phyloP scores from a whole-genome alignment of 2,888 invertebrate genomes.

The Erebia ligea region DNA sequence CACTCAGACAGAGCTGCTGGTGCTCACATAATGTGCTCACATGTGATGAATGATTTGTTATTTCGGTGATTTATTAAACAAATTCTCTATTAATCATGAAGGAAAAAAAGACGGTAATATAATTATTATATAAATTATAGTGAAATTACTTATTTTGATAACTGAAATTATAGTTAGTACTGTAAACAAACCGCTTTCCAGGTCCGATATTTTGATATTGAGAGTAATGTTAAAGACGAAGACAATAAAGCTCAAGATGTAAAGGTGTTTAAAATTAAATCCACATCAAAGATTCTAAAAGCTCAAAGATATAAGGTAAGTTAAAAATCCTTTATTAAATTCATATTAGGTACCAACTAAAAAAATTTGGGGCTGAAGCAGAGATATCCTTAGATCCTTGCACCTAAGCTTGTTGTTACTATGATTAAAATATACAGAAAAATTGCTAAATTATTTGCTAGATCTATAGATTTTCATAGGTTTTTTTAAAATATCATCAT shows the following conservation, averaged over 20 bases:
- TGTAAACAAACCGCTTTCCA: constrained; percentile 19
- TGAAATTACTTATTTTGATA: background rate
- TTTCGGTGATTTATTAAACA: too few relatives aligned
- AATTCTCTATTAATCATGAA: constrained; percentile 41
- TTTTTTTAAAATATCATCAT: too few relatives aligned
- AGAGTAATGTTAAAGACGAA: constrained; percentile 42
- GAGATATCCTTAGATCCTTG: too few relatives aligned
- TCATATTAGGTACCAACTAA: too few relatives aligned
- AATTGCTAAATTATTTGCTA: too few relatives aligned
- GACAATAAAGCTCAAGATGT: constrained; percentile 45
- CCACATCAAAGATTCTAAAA: constrained; percentile 57
- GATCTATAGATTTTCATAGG: too few relatives aligned
- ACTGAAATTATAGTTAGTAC: constrained; percentile 13
- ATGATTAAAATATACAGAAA: too few relatives aligned
- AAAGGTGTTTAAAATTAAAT: constrained; percentile 67
- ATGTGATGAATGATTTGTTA: too few relatives aligned
- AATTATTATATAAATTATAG: background rate
- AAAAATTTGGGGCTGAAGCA: too few relatives aligned
- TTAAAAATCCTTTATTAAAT: background rate
- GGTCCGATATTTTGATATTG: constrained; percentile 56
- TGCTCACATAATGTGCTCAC: too few relatives aligned
- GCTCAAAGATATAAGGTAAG: constrained; percentile 58
- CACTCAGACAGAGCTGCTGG: too few relatives aligned
- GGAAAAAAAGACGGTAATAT: constrained; percentile 45
- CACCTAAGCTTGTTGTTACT: too few relatives aligned